A percentile compares a stretch with the other conserved stretches of the same genome.
Evolutionary conservation across 1,140 invertebrate species (phyloP).

Genomic region (Aphaenogaster ashmeadi): DNA sequence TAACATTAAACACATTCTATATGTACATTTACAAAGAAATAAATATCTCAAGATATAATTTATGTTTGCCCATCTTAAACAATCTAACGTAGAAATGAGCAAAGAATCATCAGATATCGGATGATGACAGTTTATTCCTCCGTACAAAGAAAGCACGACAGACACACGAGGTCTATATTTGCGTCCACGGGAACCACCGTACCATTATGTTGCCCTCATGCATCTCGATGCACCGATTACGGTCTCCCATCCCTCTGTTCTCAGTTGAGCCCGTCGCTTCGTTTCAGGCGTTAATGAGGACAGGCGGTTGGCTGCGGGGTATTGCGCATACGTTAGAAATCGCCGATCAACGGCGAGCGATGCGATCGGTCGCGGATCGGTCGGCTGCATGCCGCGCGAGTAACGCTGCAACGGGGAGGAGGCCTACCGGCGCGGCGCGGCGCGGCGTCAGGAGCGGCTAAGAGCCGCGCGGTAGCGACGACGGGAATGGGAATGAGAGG

Average conservation of each 20-base stretch:
- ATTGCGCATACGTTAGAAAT: conserved; percentile 86
- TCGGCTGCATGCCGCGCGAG: conserved; percentile 67
- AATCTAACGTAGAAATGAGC: background rate
- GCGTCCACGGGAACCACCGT: conserved; percentile 4
- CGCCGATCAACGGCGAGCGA: conserved; percentile 81
- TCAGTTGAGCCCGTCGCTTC: conserved; percentile 62
- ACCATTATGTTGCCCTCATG: conserved; percentile 13
- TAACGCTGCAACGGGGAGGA: conserved; percentile 66
- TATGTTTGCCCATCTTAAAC: background rate
- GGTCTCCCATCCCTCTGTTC: conserved; percentile 34
- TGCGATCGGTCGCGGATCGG: conserved; percentile 79
- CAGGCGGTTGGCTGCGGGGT: conserved; percentile 76
- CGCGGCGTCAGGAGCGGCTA: conserved; percentile 66
- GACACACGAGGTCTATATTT: conserved; percentile 81
- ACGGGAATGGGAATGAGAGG: conserved; percentile 85
- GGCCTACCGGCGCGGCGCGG: conserved; percentile 59
- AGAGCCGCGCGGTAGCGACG: conserved; percentile 65
- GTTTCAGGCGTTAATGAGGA: conserved; percentile 85
- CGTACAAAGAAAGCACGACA: background rate
- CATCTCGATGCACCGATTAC: conserved; percentile 10
- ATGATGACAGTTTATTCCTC: background rate
- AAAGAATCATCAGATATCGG: background rate
- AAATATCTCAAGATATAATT: background rate
- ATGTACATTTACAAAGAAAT: background rate
- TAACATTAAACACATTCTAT: background rate